These are phyloP conservation scores for Synaphobranchus kaupii DNA, from an alignment of 2,797 vertebrate genomes.

Conservation along the genomic window DNA sequence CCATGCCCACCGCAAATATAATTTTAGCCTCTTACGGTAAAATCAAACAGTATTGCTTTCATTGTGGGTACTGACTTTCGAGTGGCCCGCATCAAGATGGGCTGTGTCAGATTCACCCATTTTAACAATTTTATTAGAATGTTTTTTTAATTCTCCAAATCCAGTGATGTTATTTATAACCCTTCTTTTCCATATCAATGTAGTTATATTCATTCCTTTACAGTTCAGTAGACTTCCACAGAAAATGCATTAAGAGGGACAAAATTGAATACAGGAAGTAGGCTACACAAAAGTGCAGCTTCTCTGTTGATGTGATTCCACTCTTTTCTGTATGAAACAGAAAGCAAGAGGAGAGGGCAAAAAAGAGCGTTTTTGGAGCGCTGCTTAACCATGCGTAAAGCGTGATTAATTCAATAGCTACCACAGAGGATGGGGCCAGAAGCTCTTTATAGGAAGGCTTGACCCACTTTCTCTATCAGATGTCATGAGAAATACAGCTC, in stretches of 20 bases:
- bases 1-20: not conserved
- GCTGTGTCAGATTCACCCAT: not conserved
- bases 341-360: slow-evolving; percentile 24
- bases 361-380: slow-evolving; percentile 73
- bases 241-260: slow-evolving; percentile 14
- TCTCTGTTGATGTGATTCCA: not conserved
- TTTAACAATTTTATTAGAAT: not conserved
- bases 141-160: not conserved
- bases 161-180: not conserved
- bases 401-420: slow-evolving; percentile 92
- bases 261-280: not conserved
- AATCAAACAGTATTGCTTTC: not conserved
- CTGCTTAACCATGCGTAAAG: slow-evolving; percentile 82
- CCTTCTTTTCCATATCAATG: not conserved
- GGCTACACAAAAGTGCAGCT: not conserved
- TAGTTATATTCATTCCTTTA: not conserved
- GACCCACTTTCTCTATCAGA: slow-evolving; percentile 92
- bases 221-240: slow-evolving; percentile 2
- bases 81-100: not conserved
- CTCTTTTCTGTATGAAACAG: slow-evolving; percentile 18
- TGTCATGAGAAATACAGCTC: slow-evolving; percentile 76
- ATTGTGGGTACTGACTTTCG: not conserved
- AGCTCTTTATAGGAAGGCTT: slow-evolving; percentile 79
- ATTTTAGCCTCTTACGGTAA: not conserved
- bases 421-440: slow-evolving; percentile 85